These are phyloP conservation scores for Oscheius sp. DNA, from an alignment of 1,140 invertebrate genomes.

Conservation along the genomic window DNA sequence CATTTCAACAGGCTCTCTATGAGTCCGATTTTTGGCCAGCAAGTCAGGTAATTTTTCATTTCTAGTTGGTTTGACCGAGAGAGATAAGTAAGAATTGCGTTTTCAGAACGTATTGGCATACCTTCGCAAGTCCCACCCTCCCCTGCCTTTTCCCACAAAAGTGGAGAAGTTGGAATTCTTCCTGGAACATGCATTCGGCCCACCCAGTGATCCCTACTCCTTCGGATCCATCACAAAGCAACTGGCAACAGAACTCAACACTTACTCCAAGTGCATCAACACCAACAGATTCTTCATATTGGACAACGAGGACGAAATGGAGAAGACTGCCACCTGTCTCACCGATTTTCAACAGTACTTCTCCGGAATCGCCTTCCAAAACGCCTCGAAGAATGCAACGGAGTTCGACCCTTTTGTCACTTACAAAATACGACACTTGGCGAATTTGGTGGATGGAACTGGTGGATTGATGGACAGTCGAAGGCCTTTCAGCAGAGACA, in stretches of 20 bases:
- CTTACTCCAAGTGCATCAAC: neutral
- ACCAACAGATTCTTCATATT: neutral
- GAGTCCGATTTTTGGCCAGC: neutral
- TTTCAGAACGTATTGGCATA: neutral
- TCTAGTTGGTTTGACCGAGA: neutral
- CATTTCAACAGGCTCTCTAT: neutral
- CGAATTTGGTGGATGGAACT: slow-evolving; percentile 47
- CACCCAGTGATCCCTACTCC: neutral
- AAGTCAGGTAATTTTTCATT: neutral
- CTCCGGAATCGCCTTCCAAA: slow-evolving; percentile 44
- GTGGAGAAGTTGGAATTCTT: neutral
- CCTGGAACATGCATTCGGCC: slow-evolving; percentile 7
- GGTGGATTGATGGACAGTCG: slow-evolving; percentile 42
- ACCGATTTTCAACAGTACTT: slow-evolving; percentile 40
- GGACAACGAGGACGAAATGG: slow-evolving; percentile 31
- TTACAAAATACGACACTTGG: slow-evolving; percentile 53
- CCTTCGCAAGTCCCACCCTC: neutral
- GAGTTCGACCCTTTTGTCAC: neutral
- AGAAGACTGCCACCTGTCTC: slow-evolving; percentile 43
- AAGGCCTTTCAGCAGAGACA: slow-evolving; percentile 37
- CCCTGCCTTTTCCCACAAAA: neutral
- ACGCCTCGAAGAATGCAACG: neutral
- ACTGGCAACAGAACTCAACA: neutral
- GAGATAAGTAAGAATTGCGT: neutral
- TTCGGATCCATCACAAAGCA: neutral